Evolutionary conservation across 2,888 invertebrate species (phyloP).

Genomic region (Agelastica alni): DNA sequence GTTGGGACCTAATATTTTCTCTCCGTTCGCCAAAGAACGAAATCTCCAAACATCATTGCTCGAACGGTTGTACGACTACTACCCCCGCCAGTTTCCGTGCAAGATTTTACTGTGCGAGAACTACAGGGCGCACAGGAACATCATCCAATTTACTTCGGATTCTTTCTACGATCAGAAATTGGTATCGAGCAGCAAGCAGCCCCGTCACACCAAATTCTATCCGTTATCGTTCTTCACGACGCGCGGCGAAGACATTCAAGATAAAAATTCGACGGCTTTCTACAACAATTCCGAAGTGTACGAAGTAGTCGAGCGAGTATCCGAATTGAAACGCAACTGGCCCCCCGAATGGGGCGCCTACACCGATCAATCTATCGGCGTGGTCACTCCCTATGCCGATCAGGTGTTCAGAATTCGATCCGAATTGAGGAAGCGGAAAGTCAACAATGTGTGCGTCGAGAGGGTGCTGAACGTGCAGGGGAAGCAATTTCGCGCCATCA

Average conservation of each 20-base stretch:
- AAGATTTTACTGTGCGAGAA: conserved; percentile 81
- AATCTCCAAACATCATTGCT: conserved; percentile 74
- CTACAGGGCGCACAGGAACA: conserved; percentile 81
- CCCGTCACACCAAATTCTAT: conserved; percentile 70
- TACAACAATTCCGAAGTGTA: conserved; percentile 78
- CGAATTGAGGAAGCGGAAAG: conserved; percentile 72
- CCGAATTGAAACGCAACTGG: conserved; percentile 74
- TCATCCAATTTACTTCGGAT: conserved; percentile 80
- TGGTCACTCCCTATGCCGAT: conserved; percentile 82
- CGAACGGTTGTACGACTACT: conserved; percentile 77
- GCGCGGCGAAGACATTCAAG: conserved; percentile 78
- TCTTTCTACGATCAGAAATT: conserved; percentile 80
- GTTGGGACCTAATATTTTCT: conserved; percentile 80
- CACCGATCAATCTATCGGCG: conserved; percentile 77
- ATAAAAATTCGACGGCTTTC: conserved; percentile 76
- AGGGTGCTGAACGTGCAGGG: conserved; percentile 84
- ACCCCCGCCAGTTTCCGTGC: conserved; percentile 72
- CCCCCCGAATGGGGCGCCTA: conserved; percentile 75
- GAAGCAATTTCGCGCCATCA: conserved; percentile 82
- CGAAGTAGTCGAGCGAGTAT: conserved; percentile 77
- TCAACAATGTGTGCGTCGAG: conserved; percentile 79
- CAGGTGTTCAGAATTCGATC: conserved; percentile 76
- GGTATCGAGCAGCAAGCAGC: conserved; percentile 72
- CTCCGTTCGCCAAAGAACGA: conserved; percentile 71
- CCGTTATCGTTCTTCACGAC: conserved; percentile 82